phyloP scores from a whole-genome alignment of 2,113 vertebrate genomes.

The Bettongia penicillata region DNA sequence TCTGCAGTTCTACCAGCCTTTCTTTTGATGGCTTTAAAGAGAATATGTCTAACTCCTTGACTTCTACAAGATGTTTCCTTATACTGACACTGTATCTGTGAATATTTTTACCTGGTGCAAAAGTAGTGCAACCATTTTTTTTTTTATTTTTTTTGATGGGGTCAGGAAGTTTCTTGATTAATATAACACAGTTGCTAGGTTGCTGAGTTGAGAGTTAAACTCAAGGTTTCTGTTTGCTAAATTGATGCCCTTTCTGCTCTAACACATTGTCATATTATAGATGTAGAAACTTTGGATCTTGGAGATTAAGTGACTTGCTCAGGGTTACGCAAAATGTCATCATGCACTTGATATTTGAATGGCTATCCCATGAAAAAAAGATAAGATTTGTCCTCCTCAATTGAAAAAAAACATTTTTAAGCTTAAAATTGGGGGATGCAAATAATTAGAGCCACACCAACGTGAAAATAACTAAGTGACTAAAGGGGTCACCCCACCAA shows the following conservation, averaged over 20 bases:
- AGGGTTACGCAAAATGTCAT: neutral
- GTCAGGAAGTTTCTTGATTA: neutral
- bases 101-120: neutral
- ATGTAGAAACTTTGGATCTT: neutral
- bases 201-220: neutral
- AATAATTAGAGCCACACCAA: neutral
- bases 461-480: neutral
- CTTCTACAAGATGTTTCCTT: neutral
- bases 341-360: neutral
- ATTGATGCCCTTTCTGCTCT: neutral
- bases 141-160: neutral
- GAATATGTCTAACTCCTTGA: neutral
- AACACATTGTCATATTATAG: neutral
- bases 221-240: neutral
- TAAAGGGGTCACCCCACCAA: neutral
- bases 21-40: neutral
- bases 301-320: neutral
- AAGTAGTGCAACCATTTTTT: neutral
- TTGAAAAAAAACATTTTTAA: neutral
- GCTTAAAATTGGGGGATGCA: neutral
- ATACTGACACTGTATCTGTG: neutral
- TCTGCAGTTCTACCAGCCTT: neutral
- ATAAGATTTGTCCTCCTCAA: neutral
- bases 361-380: neutral
- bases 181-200: neutral